Base-by-base conservation (phyloP, 2,888 invertebrate genomes). In the Pardosa pseudoannulata region DNA sequence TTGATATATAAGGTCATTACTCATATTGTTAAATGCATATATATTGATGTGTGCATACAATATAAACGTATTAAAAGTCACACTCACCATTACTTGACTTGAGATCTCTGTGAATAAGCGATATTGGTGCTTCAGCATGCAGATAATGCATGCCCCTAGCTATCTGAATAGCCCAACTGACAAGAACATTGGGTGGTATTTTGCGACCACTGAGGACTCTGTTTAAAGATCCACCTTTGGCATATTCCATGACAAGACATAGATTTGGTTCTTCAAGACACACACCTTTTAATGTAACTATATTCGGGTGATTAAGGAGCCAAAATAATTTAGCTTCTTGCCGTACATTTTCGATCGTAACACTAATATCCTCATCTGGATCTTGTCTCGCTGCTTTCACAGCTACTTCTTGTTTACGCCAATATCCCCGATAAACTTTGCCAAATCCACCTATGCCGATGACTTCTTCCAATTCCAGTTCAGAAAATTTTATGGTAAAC, bases 381-480 rank as follows among this genome's bases (percentile, higher is more conserved):
- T 97, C 96, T 91, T 97, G 96, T 29, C 97, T 94, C 29, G 98
- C 98, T 64, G 97, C 97, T 92, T 98, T 98, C 27, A 98, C 96
- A 68, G 98, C 98, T 85, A 98, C 98, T 90, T 97, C 96, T 91
- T 95, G 95, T 90, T 94, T 94, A 89, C 94, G 94, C 95, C 96
- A 96, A 90, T 94, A 94, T 27, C 96, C 97, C 80, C 96, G 94
- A 91, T 94, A 95, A 71, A 98, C 92, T 93, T 98, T 98, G 31
- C 98, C 98, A 92, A 98, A 98, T 29, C 98, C 98, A 82, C 98
- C 98, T 9, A 97, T 96, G n/a, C 98, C 98, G 90, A 98, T 98
- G 41, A 98, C 96, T 92, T 98, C 98, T 91, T 96, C 95, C 78
- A 98, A 93, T 90, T 95, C 94, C 76, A 98, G 93, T 91, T 98